Conservation (phyloP, 2,888 invertebrate genomes). For the Mimas tiliae region DNA sequence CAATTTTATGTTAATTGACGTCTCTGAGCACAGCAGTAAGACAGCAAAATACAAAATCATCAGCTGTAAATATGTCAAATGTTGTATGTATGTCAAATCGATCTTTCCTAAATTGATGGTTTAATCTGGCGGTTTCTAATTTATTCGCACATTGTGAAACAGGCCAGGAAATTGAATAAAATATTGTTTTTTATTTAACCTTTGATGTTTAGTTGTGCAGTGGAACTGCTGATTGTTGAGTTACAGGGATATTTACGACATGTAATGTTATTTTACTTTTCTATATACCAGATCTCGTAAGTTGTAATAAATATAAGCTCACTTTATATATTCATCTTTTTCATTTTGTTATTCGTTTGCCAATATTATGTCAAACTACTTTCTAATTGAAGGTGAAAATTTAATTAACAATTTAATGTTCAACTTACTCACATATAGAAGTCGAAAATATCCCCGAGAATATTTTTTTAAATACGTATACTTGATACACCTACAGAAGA, state of each 20-base stretch:
- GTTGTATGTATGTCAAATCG: no score
- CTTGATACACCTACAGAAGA: not conserved
- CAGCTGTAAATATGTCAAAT: no score
- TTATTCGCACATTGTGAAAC: no score
- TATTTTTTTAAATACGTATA: not conserved
- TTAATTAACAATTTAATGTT: no score
- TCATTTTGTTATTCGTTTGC: not conserved
- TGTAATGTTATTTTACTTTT: slow-evolving; percentile 3
- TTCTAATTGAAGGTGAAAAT: no score
- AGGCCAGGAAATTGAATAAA: not conserved
- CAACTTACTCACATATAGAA: not conserved
- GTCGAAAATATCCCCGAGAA: not conserved
- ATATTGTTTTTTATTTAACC: not conserved
- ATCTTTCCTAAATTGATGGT: no score
- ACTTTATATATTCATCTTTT: not conserved
- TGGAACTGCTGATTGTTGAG: slow-evolving; percentile 19
- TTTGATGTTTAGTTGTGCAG: slow-evolving; percentile 17
- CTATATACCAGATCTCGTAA: not conserved
- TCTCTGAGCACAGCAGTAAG: no score
- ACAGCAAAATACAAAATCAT: no score
- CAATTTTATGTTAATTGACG: no score
- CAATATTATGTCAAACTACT: not conserved
- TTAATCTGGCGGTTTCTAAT: no score
- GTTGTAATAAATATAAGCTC: not conserved
- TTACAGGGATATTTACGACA: slow-evolving; percentile 13